Evolutionary conservation across 2,113 vertebrate species (phyloP), one percentile per base, ranked within the genome.

Genomic region (human): DNA sequence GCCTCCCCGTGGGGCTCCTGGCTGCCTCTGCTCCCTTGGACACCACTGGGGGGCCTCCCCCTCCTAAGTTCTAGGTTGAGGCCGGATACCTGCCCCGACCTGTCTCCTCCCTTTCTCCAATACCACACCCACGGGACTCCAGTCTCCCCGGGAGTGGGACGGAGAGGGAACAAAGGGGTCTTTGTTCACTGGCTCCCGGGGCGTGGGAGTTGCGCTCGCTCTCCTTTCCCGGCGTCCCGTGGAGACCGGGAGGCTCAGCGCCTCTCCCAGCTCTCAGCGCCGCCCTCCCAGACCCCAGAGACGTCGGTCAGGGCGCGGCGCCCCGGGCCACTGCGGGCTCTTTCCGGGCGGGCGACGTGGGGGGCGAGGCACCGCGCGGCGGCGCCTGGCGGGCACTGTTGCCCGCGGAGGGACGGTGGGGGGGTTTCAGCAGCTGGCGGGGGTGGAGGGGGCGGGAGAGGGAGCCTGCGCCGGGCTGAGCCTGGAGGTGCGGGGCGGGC

Each of bases 141-240:
- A 6, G 94, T 43, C 97, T 98, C 97, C 94, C 59, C 0, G 64
- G 91, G 97, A 94, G 86, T 94, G 96, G 98, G 97, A 89, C 95
- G 0, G 32, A 55, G 96, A 76, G 25, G 59, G 96, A 98, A 98
- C 98, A 98, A 98, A 98, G 97, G 97, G 97, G 97, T 97, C 97
- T 98, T 98, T 98, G 98, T 98, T 98, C 94, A 0, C 92, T 9
- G 72, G 94, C 91, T 97, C 96, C 92, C 14, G 70, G 85, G 90
- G 98, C 93, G 96, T 55, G 97, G 94, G 94, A 93, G 85, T 68
- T 32, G 76, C 9, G 81, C 76, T 86, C 38, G 52, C 59, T 35
- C 6, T 43, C 73, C 2, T 79, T 92, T 85, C 87, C 81, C 7
- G 3, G 80, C 30, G 81, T 89, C 95, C 91, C 81, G 40, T 8